Evolutionary conservation across 2,113 vertebrate species (phyloP).

Genomic region (Microtus ochrogaster): DNA sequence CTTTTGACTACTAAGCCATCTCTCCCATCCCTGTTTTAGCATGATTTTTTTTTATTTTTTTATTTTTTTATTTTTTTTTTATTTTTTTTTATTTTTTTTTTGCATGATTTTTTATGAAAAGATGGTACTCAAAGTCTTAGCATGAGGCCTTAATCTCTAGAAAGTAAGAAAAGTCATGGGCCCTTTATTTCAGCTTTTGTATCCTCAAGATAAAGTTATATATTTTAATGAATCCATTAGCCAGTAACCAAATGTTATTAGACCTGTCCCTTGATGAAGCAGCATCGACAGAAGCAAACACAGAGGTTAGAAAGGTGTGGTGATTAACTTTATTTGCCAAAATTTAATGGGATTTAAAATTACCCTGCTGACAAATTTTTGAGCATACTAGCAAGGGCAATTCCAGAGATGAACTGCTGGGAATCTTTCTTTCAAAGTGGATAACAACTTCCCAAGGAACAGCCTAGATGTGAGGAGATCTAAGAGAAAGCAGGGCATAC

Average conservation of each 20-base stretch:
- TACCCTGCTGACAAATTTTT: background rate
- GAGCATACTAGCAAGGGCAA: background rate
- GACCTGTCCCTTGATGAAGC: background rate
- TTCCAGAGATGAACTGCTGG: background rate
- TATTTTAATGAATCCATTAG: slow-evolving; percentile 23
- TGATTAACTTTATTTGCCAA: background rate
- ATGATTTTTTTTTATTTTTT: background rate
- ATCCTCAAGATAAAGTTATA: background rate
- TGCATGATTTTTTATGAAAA: background rate
- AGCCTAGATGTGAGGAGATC: background rate
- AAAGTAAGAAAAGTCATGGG: background rate
- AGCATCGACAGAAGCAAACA: background rate
- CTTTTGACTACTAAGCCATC: background rate
- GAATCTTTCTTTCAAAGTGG: background rate
- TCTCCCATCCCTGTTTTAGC: background rate
- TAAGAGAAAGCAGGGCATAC: background rate
- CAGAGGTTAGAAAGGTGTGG: background rate
- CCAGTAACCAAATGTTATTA: slow-evolving; percentile 33
- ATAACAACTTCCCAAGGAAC: background rate
- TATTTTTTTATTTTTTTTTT: too few species aligned
- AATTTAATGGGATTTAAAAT: background rate
- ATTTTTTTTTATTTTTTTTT: too few species aligned
- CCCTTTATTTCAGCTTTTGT: background rate
- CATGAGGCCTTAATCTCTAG: background rate
- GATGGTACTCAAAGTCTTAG: background rate